Evolutionary conservation across 1,140 invertebrate genomes (phyloP).

Genomic region (Hyles euphorbiae): DNA sequence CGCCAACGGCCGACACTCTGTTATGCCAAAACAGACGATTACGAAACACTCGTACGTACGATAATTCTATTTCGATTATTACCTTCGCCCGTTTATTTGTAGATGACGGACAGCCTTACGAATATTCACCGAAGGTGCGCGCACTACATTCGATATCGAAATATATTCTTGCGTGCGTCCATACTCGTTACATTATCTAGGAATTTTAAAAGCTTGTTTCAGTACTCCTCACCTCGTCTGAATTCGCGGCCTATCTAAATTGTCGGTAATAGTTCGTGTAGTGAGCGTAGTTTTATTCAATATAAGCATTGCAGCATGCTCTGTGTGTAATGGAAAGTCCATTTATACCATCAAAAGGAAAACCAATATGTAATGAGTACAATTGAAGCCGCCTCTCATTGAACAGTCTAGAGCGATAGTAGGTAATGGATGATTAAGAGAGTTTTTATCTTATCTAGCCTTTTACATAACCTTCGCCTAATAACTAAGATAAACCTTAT

Average conservation of each 20-base stretch:
- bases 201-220: slow-evolving; percentile 72
- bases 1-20: slow-evolving; percentile 40
- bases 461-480: no score
- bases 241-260: slow-evolving; percentile 1
- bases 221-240: slow-evolving; percentile 22
- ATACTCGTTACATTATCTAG: slow-evolving; percentile 64
- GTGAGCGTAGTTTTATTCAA: no score
- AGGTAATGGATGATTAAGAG: no score
- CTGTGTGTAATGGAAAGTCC: no score
- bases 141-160: slow-evolving; percentile 18
- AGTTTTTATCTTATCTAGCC: no score
- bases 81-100: slow-evolving; percentile 70
- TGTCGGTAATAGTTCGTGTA: background rate
- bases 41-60: slow-evolving; percentile 59
- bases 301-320: no score
- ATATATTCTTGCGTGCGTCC: slow-evolving; percentile 47
- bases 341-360: no score
- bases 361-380: no score
- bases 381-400: no score
- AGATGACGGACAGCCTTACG: slow-evolving; percentile 65
- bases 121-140: slow-evolving; percentile 30
- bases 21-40: slow-evolving; percentile 64
- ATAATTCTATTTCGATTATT: slow-evolving; percentile 74
- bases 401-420: no score
- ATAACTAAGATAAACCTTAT: no score